Conservation (phyloP, 2,113 vertebrate species). For the Ochotona curzoniae region DNA sequence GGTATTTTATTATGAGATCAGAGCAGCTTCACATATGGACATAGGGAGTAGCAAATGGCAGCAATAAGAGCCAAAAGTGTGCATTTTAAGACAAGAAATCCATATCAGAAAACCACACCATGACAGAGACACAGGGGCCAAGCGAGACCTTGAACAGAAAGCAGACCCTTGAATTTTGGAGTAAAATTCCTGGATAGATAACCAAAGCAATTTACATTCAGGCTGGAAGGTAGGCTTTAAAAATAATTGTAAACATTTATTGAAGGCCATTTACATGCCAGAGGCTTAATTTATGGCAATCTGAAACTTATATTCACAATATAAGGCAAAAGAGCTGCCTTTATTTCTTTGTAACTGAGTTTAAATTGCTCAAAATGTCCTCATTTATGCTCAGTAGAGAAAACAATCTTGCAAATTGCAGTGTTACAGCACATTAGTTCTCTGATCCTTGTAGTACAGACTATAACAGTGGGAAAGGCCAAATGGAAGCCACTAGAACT, state of each 20-base stretch:
- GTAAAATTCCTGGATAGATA: not conserved
- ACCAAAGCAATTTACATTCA: not conserved
- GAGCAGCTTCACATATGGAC: not conserved
- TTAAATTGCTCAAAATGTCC: not conserved
- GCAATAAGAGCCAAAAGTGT: not conserved
- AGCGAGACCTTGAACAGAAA: not conserved
- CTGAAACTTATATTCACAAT: not conserved
- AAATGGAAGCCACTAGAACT: not conserved
- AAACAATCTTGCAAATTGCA: not conserved
- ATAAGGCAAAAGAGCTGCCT: not conserved
- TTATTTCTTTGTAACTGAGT: constrained; percentile 24
- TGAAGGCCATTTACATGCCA: not conserved
- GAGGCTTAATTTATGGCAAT: not conserved
- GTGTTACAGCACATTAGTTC: not conserved
- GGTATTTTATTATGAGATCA: not conserved
- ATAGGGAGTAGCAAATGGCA: not conserved
- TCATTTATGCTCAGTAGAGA: not conserved
- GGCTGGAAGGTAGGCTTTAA: not conserved
- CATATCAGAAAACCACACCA: not conserved
- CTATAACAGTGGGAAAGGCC: not conserved
- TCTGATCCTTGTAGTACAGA: not conserved
- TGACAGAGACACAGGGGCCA: not conserved
- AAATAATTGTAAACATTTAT: constrained; percentile 10
- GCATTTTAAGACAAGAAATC: not conserved
- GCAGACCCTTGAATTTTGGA: not conserved